Conservation (phyloP, 2,113 vertebrate species). For the Craseonycteris thonglongyai region DNA sequence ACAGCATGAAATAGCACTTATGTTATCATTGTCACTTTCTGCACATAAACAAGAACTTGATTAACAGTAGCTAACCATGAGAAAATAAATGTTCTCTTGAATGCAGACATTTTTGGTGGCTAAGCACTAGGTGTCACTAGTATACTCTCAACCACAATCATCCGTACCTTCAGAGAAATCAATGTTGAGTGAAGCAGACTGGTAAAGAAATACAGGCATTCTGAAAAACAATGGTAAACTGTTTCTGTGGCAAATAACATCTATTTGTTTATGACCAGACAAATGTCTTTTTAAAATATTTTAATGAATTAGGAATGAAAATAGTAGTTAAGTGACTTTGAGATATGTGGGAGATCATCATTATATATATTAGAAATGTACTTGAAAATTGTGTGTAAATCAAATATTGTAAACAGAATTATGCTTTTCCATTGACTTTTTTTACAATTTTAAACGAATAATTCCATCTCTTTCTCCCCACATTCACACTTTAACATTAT, state of each 20-base stretch:
- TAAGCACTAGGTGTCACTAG: constrained; percentile 79
- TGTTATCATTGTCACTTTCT: constrained; percentile 51
- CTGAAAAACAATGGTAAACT: background rate
- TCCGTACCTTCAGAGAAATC: background rate
- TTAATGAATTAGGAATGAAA: background rate
- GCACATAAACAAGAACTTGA: constrained; percentile 61
- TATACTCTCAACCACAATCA: constrained; percentile 62
- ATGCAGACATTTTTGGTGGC: constrained; percentile 42
- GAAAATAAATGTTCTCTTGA: constrained; percentile 36
- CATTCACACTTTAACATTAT: background rate
- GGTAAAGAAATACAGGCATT: background rate
- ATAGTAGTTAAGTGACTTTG: background rate
- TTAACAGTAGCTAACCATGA: constrained; percentile 8
- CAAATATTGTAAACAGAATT: constrained; percentile 3
- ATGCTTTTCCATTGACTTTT: background rate
- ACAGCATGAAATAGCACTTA: constrained; percentile 52
- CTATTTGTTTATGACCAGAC: background rate
- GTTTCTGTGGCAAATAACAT: background rate
- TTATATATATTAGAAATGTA: background rate
- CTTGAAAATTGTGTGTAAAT: background rate
- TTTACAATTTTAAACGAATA: background rate
- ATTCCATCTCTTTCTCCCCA: background rate
- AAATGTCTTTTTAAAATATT: background rate
- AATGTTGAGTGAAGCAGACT: background rate
- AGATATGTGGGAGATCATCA: background rate